These are phyloP conservation scores for Onychostruthus taczanowskii DNA, from an alignment of 2,113 vertebrate genomes.

Conservation along the genomic window DNA sequence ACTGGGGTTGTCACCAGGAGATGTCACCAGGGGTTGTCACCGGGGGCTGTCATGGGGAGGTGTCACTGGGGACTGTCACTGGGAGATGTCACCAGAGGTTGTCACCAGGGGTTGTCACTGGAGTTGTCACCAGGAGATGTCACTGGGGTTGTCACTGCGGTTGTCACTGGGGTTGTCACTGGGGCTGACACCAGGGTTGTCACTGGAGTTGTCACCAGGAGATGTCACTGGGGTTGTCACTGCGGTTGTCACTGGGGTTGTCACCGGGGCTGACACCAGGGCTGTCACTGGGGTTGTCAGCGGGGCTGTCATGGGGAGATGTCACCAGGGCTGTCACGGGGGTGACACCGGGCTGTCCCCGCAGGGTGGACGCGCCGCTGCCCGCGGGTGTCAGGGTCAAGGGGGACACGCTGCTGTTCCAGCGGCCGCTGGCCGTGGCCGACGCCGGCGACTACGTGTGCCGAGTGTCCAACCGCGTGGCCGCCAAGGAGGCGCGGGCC, in stretches of 20 bases:
- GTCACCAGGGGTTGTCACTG: background rate
- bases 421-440: constrained; percentile 57
- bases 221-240: background rate
- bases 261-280: too few relatives aligned
- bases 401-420: constrained; percentile 77
- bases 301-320: too few relatives aligned
- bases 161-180: too few relatives aligned
- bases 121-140: background rate
- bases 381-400: constrained; percentile 67
- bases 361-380: constrained; percentile 77
- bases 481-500: constrained; percentile 63
- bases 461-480: constrained; percentile 72
- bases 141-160: fast-evolving
- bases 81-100: background rate
- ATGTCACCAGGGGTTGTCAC: background rate
- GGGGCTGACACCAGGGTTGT: too few relatives aligned
- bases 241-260: fast-evolving
- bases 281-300: too few relatives aligned
- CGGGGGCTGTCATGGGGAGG: background rate
- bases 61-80: background rate
- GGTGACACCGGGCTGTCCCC: background rate
- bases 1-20: too few relatives aligned
- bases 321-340: background rate
- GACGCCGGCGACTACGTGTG: constrained; percentile 84
- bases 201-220: background rate